Evolutionary conservation across 2,888 invertebrate genomes (phyloP).

Genomic region (Leistus spinibarbis): DNA sequence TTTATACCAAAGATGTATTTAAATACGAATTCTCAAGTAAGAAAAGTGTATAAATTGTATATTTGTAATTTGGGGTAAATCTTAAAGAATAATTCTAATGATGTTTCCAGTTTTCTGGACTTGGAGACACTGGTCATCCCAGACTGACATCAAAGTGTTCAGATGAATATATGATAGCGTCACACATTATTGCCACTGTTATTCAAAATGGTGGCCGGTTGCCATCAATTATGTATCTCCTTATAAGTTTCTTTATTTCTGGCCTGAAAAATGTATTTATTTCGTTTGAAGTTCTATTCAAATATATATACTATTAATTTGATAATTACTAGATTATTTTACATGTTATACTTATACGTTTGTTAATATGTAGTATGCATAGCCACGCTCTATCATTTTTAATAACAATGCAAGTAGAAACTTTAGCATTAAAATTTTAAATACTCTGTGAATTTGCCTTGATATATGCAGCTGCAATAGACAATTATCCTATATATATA

Average conservation of each 20-base stretch:
- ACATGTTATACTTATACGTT: too few species aligned
- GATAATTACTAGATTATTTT: too few species aligned
- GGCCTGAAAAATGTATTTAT: too few species aligned
- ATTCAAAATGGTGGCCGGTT: slow-evolving; percentile 17
- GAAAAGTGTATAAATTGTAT: neutral
- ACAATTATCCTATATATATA: neutral
- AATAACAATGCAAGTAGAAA: neutral
- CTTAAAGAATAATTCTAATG: neutral
- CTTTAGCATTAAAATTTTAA: neutral
- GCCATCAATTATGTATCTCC: too few species aligned
- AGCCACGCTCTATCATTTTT: too few species aligned
- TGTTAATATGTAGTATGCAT: too few species aligned
- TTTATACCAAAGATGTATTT: neutral
- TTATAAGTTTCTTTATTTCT: too few species aligned
- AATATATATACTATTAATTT: neutral
- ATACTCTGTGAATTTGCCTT: neutral
- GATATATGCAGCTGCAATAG: neutral
- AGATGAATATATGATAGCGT: slow-evolving; percentile 32
- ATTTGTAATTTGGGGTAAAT: too few species aligned
- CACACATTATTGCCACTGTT: slow-evolving; percentile 21
- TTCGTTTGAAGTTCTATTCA: too few species aligned
- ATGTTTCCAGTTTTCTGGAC: slow-evolving; percentile 18
- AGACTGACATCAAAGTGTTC: slow-evolving; percentile 11
- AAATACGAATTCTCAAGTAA: neutral
- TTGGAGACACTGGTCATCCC: slow-evolving; percentile 24